A percentile compares a stretch with the other conserved stretches of the same genome.
Evolutionary conservation across 1,140 invertebrate genomes (phyloP).

Genomic region (Formica selysi): DNA sequence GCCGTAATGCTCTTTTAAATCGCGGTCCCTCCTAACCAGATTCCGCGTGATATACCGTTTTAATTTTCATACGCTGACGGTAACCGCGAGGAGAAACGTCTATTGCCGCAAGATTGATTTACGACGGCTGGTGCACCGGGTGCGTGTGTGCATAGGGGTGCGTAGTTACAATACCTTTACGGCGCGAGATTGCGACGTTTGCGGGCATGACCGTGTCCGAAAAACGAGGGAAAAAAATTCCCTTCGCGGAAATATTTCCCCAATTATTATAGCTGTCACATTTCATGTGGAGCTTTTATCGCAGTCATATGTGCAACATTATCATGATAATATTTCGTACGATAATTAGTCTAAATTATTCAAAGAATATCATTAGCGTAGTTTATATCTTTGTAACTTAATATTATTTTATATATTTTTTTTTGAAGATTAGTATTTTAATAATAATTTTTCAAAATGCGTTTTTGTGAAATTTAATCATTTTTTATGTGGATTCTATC

Average conservation of each 20-base stretch:
- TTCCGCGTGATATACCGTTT: conserved; percentile 84
- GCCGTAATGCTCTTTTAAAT: conserved; percentile 79
- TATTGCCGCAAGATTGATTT: conserved; percentile 83
- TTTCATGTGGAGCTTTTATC: conserved; percentile 4
- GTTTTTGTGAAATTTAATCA: neutral
- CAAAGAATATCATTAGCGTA: neutral
- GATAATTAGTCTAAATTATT: conserved; percentile 22
- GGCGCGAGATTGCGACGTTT: conserved; percentile 8
- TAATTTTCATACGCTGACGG: conserved; percentile 84
- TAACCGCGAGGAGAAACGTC: conserved; percentile 77
- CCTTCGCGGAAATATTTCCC: conserved; percentile 30
- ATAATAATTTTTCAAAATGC: neutral
- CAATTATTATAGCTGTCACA: conserved; percentile 23
- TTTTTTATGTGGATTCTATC: neutral
- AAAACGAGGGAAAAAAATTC: neutral
- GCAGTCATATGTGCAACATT: neutral
- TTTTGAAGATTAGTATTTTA: neutral
- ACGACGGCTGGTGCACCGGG: conserved; percentile 65
- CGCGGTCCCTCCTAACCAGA: conserved; percentile 76
- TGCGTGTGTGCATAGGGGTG: conserved; percentile 26
- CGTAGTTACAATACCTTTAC: conserved; percentile 33
- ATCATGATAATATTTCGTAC: neutral
- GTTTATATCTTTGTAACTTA: neutral
- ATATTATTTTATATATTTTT: neutral
- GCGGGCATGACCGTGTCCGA: neutral